A percentile compares a stretch with the other conserved stretches of the same genome.
phyloP scores from a whole-genome alignment of 1,140 invertebrate genomes.

The Caenorhabditis latens region DNA sequence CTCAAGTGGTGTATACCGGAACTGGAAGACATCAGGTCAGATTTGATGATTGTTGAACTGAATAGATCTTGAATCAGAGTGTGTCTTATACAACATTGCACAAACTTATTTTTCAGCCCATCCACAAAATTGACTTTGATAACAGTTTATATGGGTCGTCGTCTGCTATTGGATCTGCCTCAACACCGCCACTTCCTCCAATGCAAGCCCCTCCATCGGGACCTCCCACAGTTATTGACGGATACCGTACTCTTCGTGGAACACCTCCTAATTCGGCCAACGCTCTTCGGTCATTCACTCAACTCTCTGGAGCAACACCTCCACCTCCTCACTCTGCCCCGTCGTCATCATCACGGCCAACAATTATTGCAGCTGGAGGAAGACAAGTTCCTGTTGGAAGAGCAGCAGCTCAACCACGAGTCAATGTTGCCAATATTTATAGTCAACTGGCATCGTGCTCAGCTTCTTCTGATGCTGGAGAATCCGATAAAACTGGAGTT shows the following conservation, averaged over 20 bases:
- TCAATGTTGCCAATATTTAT: slow-evolving; percentile 64
- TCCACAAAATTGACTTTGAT: slow-evolving; percentile 63
- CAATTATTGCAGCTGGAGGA: slow-evolving; percentile 48
- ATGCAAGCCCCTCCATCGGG: slow-evolving; percentile 54
- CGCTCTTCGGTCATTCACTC: slow-evolving; percentile 51
- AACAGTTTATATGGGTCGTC: slow-evolving; percentile 63
- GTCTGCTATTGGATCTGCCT: slow-evolving; percentile 57
- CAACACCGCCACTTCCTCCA: slow-evolving; percentile 64
- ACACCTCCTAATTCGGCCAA: slow-evolving; percentile 28
- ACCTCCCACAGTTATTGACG: slow-evolving; percentile 55
- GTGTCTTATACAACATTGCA: no score
- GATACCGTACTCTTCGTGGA: slow-evolving; percentile 60
- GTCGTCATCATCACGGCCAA: slow-evolving; percentile 8
- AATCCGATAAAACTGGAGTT: slow-evolving; percentile 41
- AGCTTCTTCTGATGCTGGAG: slow-evolving; percentile 44
- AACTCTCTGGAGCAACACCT: slow-evolving; percentile 55
- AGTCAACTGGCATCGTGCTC: slow-evolving; percentile 62
- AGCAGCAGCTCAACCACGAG: slow-evolving; percentile 66
- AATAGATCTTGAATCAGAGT: no score
- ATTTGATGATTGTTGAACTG: no score
- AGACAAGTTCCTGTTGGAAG: slow-evolving; percentile 66
- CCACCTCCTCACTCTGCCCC: slow-evolving; percentile 50
- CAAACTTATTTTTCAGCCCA: slow-evolving; percentile 59
- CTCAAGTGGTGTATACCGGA: slow-evolving; percentile 67
- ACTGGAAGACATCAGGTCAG: slow-evolving; percentile 63